A percentile compares a stretch with the other conserved stretches of the same genome.
These are phyloP conservation scores for Acanthochromis polyacanthus DNA, from an alignment of 2,113 vertebrate genomes.

Conservation along the genomic window DNA sequence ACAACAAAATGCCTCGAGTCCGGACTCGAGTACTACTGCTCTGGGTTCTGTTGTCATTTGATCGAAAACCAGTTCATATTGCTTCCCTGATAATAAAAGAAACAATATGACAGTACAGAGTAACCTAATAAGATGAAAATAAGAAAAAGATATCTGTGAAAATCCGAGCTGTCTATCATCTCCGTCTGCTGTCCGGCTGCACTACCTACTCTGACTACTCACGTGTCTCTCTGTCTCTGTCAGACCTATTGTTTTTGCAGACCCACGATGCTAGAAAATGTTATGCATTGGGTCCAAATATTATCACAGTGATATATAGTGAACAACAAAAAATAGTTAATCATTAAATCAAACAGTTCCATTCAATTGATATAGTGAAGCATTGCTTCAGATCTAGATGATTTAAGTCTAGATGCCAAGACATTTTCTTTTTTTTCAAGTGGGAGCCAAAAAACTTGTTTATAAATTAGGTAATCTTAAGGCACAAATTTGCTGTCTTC, in stretches of 20 bases:
- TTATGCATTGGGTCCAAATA: neutral
- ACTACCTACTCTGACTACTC: constrained; percentile 19
- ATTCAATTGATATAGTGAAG: neutral
- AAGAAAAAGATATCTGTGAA: neutral
- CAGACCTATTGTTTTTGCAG: neutral
- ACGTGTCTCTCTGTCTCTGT: neutral
- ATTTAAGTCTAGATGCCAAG: neutral
- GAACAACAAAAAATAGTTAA: neutral
- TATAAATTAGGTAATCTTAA: neutral
- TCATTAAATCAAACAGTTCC: accelerated
- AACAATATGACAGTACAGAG: neutral
- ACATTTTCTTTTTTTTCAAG: neutral
- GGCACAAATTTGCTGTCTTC: neutral
- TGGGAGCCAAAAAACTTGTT: neutral
- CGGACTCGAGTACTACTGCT: too few relatives aligned
- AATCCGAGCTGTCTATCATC: constrained; percentile 16
- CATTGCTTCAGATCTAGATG: neutral
- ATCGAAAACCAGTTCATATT: neutral
- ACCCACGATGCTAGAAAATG: neutral
- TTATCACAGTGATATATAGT: neutral
- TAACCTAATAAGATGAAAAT: neutral
- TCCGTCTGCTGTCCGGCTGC: constrained; percentile 4
- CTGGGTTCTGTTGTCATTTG: neutral
- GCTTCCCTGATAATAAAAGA: neutral
- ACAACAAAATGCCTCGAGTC: too few relatives aligned